Percentiles rank a stretch among this genome's conserved stretches.
These are phyloP conservation scores for Cylloceria caligata DNA, from an alignment of 2,888 invertebrate genomes.

Conservation along the genomic window DNA sequence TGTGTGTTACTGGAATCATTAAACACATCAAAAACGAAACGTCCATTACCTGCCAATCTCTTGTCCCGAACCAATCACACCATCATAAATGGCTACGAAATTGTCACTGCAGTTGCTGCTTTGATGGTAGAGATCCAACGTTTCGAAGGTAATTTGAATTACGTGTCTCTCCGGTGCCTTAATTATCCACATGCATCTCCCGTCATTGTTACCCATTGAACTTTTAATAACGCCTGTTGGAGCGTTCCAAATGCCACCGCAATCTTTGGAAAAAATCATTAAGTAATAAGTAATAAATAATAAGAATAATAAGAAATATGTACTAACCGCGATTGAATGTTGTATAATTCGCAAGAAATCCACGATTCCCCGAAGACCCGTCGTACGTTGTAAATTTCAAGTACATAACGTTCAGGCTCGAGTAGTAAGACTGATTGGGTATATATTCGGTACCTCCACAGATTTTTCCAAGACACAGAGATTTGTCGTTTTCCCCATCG, in stretches of 20 bases:
- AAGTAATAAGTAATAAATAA: background rate
- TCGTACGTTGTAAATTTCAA: slow-evolving; percentile 88
- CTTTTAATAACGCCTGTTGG: slow-evolving; percentile 88
- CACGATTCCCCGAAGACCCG: slow-evolving; percentile 86
- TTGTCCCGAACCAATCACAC: slow-evolving; percentile 63
- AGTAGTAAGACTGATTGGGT: slow-evolving; percentile 87
- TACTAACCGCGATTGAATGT: slow-evolving; percentile 86
- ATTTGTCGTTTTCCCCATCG: slow-evolving; percentile 89
- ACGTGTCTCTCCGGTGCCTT: slow-evolving; percentile 89
- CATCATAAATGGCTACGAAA: slow-evolving; percentile 88
- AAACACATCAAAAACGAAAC: slow-evolving; percentile 19
- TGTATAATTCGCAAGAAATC: slow-evolving; percentile 92
- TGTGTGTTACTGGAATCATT: background rate
- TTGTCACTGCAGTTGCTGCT: slow-evolving; percentile 86
- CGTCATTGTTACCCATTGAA: slow-evolving; percentile 85
- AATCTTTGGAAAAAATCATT: slow-evolving; percentile 84
- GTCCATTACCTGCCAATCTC: slow-evolving; percentile 75
- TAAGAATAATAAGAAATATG: background rate
- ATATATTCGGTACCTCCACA: slow-evolving; percentile 87
- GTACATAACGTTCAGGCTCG: slow-evolving; percentile 90
- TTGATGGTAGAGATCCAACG: slow-evolving; percentile 87
- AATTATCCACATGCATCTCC: slow-evolving; percentile 91
- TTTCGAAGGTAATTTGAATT: slow-evolving; percentile 91
- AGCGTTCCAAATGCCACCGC: slow-evolving; percentile 90
- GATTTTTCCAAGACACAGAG: slow-evolving; percentile 88